Base-by-base conservation (phyloP, 1,140 invertebrate genomes). In the Ceratosolen fusciceps region DNA sequence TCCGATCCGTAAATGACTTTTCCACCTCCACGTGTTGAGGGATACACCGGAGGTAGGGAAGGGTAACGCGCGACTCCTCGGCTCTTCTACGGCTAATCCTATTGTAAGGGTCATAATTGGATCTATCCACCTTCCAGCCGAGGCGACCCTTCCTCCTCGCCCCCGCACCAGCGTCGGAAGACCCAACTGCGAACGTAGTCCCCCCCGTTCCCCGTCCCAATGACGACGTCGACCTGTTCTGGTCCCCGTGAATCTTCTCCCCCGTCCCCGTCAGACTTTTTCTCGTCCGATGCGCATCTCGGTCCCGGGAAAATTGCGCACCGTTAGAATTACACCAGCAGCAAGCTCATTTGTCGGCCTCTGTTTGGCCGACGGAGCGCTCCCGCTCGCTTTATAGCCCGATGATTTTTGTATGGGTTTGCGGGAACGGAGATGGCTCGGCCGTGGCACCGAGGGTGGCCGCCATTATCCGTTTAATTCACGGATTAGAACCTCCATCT, bases 81-180 rank as follows among this genome's bases (percentile, higher is more conserved):
- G 43, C 24, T 26, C 39, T 26, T 68, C 65, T 49, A 26, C 21
- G 34, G 67, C 67, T 80, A 80, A 80, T 80, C 79, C 79, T 56
- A 80, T 80, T 80, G 79, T 80, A 54, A 71, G 74, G 79, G 60
- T 80, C 79, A 76, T 80, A 80, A 80, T 80, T 80, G 79, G 79
- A 80, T 80, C 74, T 72, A 80, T 80, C 73, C 52, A 80, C 73
- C 79, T 72, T 71, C 43, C 49, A 58, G 34, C 34, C 68, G 54
- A 39, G 49, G 65, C 70, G 19, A 47, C 26, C 65, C 67, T 54
- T 29, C 58, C 47, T 43, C 49, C 49, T 62, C 54, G 58, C 67
- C 37, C 2, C 31, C 16, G 54, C 73, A 43, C n/a, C 26, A 37
- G 29, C 34, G 14, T 37, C 49, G 43, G 4, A 0, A 31, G 49